Percentiles rank a stretch among this genome's conserved stretches.
phyloP scores from a whole-genome alignment of 2,797 vertebrate genomes.

The Taenioides sp. region DNA sequence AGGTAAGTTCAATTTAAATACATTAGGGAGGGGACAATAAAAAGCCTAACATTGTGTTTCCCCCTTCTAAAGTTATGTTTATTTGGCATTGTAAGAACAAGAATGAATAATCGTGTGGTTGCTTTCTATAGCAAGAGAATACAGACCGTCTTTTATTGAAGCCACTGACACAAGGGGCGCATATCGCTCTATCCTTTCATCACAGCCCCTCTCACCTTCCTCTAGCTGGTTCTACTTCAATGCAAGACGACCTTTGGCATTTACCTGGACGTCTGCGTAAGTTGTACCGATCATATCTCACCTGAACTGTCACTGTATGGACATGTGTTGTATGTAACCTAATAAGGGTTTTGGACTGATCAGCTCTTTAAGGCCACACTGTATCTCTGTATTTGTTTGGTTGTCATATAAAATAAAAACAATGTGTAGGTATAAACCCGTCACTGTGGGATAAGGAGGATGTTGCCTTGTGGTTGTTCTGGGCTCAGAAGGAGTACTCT shows the following conservation, averaged over 20 bases:
- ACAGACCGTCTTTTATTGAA: slow-evolving; percentile 5
- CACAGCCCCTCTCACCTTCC: slow-evolving; percentile 27
- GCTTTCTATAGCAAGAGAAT: slow-evolving; percentile 52
- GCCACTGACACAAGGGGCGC: slow-evolving; percentile 19
- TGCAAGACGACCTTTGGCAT: slow-evolving; percentile 75
- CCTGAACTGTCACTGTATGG: not conserved
- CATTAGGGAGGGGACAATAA: not conserved
- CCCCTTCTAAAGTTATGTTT: not conserved
- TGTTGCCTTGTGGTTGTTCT: slow-evolving; percentile 87
- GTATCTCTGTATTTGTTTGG: no score
- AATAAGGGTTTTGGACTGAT: no score
- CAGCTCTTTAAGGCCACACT: no score
- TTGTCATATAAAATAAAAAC: not conserved
- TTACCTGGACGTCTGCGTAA: slow-evolving; percentile 86
- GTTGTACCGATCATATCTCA: slow-evolving; percentile 40
- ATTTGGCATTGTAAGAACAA: not conserved
- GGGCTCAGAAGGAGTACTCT: slow-evolving; percentile 89
- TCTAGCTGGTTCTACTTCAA: slow-evolving; percentile 27
- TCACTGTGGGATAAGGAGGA: slow-evolving; percentile 91
- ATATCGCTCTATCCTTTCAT: slow-evolving; percentile 18
- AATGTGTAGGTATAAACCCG: slow-evolving; percentile 87
- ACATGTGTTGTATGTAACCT: not conserved
- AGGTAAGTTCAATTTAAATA: slow-evolving; percentile 61
- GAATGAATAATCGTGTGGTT: slow-evolving; percentile 6
- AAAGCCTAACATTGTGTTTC: not conserved